Percentiles rank a stretch among this genome's conserved stretches.
Evolutionary conservation across 2,797 vertebrate species (phyloP).

Genomic region (Pelochelys cantorii): DNA sequence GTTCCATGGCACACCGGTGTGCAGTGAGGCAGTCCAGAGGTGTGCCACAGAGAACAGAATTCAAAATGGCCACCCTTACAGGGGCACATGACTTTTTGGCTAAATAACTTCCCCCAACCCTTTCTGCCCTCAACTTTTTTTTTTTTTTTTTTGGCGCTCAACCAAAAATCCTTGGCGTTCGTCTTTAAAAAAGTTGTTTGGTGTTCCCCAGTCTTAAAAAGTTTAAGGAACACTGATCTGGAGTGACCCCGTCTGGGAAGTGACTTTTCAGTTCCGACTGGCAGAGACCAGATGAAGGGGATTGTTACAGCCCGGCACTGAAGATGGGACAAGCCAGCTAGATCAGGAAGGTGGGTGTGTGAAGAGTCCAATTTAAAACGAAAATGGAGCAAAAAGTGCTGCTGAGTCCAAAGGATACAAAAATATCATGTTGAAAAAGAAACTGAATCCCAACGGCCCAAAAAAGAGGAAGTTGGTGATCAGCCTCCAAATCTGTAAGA

Average conservation of each 20-base stretch:
- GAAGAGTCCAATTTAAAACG: not conserved
- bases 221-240: too few relatives aligned
- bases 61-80: too few relatives aligned
- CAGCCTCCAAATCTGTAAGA: slow-evolving; percentile 83
- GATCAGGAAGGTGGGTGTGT: not conserved
- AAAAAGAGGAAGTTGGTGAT: slow-evolving; percentile 87
- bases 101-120: too few relatives aligned
- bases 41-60: too few relatives aligned
- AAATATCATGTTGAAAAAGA: slow-evolving; percentile 87
- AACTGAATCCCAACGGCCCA: slow-evolving; percentile 85
- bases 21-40: too few relatives aligned
- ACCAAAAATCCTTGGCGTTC: too few relatives aligned
- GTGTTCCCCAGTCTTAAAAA: too few relatives aligned
- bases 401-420: slow-evolving; percentile 81
- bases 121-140: too few relatives aligned
- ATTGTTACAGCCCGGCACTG: not conserved
- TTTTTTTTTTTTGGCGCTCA: too few relatives aligned
- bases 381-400: slow-evolving; percentile 5
- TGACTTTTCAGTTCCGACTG: not conserved
- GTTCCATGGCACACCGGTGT: too few relatives aligned
- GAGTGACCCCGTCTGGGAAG: not conserved
- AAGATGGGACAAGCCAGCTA: not conserved
- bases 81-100: too few relatives aligned
- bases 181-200: too few relatives aligned
- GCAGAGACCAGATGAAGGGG: not conserved